Evolutionary conservation across 2,113 vertebrate genomes (phyloP).

Genomic region (Pygoscelis adeliae): DNA sequence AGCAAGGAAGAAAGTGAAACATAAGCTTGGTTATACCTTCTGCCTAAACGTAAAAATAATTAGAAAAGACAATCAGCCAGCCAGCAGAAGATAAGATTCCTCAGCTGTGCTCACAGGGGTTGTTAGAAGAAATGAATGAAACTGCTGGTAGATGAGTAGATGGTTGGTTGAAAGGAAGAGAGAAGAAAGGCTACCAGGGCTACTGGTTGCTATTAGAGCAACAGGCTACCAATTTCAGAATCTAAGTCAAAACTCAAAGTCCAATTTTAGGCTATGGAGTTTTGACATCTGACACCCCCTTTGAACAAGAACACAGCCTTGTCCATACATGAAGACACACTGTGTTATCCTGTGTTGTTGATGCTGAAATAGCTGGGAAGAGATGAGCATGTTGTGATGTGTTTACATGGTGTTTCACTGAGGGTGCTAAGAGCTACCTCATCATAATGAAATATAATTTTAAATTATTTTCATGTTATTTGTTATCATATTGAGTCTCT

Average conservation of each 20-base stretch:
- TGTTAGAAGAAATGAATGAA: neutral
- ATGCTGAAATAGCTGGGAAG: neutral
- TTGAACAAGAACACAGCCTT: neutral
- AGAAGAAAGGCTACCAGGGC: neutral
- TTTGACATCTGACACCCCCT: neutral
- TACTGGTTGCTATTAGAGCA: neutral
- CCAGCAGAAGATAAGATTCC: neutral
- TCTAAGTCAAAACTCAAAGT: neutral
- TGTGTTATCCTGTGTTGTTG: neutral
- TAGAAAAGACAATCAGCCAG: neutral
- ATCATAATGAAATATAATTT: neutral
- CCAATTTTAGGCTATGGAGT: neutral
- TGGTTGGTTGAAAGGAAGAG: neutral
- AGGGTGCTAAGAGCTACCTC: neutral
- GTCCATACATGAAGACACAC: neutral
- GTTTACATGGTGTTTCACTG: neutral
- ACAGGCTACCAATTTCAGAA: neutral
- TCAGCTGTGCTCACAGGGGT: neutral
- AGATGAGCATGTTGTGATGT: neutral
- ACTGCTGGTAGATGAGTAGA: neutral
- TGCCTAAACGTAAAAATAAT: neutral
- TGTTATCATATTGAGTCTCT: neutral
- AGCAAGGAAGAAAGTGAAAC: neutral
- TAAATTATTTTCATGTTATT: neutral
- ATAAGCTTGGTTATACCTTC: neutral